These are phyloP conservation scores for Ginglymostoma cirratum DNA, from an alignment of 2,113 vertebrate genomes.

Conservation along the genomic window DNA sequence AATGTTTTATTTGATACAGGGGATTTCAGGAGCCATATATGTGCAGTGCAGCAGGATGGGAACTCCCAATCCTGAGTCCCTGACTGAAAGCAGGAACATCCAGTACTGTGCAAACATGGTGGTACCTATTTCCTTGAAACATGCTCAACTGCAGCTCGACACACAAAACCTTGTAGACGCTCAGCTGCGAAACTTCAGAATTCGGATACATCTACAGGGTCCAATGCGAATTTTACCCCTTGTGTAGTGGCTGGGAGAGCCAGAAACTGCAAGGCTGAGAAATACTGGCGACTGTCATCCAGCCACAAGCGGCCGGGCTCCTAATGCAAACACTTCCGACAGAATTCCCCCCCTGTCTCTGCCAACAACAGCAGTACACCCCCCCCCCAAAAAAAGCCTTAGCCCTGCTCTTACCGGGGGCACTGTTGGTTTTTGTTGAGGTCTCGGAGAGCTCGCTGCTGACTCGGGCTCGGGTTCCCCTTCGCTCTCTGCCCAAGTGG, in stretches of 20 bases:
- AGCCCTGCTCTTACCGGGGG: background rate
- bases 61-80: background rate
- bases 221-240: too few relatives aligned
- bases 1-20: background rate
- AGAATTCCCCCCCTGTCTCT: background rate
- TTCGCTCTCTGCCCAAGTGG: conserved; percentile 16
- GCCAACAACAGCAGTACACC: background rate
- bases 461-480: background rate
- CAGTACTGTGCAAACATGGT: background rate
- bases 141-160: background rate
- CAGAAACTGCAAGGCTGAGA: too few relatives aligned
- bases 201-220: too few relatives aligned
- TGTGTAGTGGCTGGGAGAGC: too few relatives aligned
- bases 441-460: background rate
- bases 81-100: too few relatives aligned
- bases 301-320: background rate
- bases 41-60: background rate
- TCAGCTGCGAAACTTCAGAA: background rate
- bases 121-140: background rate
- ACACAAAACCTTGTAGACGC: background rate
- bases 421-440: background rate
- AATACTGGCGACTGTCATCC: too few relatives aligned
- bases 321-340: too few relatives aligned
- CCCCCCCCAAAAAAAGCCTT: background rate
- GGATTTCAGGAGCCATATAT: background rate